Evolutionary conservation across 2,888 invertebrate genomes (phyloP).

Genomic region (Incurvaria masculella): DNA sequence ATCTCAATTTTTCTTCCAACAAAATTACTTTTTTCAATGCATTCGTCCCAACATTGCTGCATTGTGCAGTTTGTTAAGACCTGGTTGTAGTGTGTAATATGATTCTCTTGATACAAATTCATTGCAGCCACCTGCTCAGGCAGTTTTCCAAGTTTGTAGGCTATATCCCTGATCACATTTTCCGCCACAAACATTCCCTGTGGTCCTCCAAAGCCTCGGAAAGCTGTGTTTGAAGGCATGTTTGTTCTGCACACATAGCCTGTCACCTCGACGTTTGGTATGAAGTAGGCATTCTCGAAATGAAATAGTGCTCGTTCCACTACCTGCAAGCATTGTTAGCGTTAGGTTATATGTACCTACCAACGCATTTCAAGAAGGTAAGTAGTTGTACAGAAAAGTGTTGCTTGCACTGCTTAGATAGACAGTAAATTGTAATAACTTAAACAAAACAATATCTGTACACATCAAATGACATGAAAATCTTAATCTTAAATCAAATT

Average conservation of each 20-base stretch:
- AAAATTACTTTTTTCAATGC: constrained; percentile 64
- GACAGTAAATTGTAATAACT: too few relatives aligned
- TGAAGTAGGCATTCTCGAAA: constrained; percentile 78
- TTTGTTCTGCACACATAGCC: constrained; percentile 85
- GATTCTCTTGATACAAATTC: constrained; percentile 81
- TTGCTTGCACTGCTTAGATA: too few relatives aligned
- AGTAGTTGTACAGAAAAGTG: too few relatives aligned
- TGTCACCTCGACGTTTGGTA: constrained; percentile 68
- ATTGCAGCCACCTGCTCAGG: constrained; percentile 61
- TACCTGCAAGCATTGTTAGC: too few relatives aligned
- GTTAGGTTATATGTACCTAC: too few relatives aligned
- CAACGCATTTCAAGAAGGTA: too few relatives aligned
- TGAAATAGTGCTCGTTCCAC: constrained; percentile 82
- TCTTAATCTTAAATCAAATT: too few relatives aligned
- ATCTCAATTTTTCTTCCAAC: constrained; percentile 55
- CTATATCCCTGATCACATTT: constrained; percentile 72
- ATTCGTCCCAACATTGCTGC: constrained; percentile 75
- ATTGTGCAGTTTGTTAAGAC: constrained; percentile 69
- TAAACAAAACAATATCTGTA: too few relatives aligned
- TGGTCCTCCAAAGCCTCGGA: constrained; percentile 89
- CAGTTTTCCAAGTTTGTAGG: constrained; percentile 63
- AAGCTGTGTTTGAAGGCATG: constrained; percentile 89
- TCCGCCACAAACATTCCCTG: constrained; percentile 89
- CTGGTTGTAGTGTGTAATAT: constrained; percentile 76
- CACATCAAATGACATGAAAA: too few relatives aligned